Evolutionary conservation across 2,888 invertebrate genomes (phyloP), one percentile per base, ranked within the genome.

Genomic region (Craniophora ligustri): DNA sequence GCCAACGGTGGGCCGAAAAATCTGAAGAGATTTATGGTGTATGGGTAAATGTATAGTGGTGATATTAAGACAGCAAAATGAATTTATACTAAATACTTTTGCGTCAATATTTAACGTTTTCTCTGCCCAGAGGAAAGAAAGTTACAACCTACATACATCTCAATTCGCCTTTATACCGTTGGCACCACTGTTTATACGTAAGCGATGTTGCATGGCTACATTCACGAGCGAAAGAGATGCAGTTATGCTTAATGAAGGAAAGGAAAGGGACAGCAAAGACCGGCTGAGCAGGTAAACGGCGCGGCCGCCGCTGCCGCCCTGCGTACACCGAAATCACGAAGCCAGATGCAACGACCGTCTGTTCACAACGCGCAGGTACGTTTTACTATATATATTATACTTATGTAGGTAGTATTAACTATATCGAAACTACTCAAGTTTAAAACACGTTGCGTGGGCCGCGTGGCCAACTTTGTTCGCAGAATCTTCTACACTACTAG

Each of bases 261-360:
- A 62, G 61, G 81, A 82, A 58, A 67, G 59, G 63, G 82, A 82
- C 65, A 62, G 77, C 54, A 63, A 68, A 78, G 79, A 88, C 87
- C 84, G 85, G 88, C 84, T 74, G 72, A 69, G 79, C 86, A 86
- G 86, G 87, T 84, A 85, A 79, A 67, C 74, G 74, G 65, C 73
- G 64, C 73, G 75, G 72, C 66, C 78, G 73, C 70, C 69, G 72
- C 66, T 77, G 73, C 70, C 69, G 73, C 58, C 66, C 72, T 75
- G 78, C 71, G 76, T 79, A 77, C 80, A 80, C 72, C 78, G 65
- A 84, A 86, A 86, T 85, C 86, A 83, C 79, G 76, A 78, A 75
- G 79, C 83, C 83, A 83, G 84, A 84, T 85, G 85, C 82, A 81
- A 74, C 81, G 69, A 77, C 76, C 78, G 75, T 75, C 74, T 78